These are phyloP conservation scores for Propsilocerus akamusi DNA, from an alignment of 1,140 invertebrate genomes.

Conservation along the genomic window DNA sequence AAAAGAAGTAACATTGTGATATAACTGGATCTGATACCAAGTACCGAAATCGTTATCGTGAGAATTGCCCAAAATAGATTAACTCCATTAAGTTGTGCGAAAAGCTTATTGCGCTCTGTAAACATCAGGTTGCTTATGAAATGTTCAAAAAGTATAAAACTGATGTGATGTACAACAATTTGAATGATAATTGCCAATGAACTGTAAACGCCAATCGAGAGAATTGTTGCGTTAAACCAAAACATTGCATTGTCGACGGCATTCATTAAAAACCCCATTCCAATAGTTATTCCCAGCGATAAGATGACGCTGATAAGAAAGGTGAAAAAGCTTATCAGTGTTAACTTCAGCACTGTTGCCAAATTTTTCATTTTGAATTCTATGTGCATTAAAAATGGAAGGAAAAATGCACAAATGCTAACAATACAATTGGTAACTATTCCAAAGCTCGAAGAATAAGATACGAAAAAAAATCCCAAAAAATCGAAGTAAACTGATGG, in stretches of 20 bases:
- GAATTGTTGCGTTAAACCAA: no score
- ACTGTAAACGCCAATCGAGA: conserved; percentile 5
- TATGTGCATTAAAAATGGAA: conserved; percentile 17
- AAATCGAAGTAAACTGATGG: conserved; percentile 38
- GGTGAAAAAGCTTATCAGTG: conserved; percentile 8
- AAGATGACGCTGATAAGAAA: conserved; percentile 9
- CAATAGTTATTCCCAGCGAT: no score
- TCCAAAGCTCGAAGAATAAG: conserved; percentile 30
- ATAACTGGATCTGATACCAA: conserved; percentile 27
- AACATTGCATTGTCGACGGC: no score
- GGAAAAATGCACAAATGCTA: conserved; percentile 15
- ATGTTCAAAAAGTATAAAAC: no score
- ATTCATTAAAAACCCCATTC: no score
- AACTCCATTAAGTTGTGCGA: conserved; percentile 16
- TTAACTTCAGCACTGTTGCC: conserved; percentile 8
- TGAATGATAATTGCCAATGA: conserved; percentile 6
- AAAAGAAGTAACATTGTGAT: conserved; percentile 27
- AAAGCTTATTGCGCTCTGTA: conserved; percentile 11
- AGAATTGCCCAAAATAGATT: conserved; percentile 28
- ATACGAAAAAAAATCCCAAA: conserved; percentile 33
- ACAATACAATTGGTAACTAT: conserved; percentile 26
- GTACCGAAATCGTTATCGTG: conserved; percentile 23
- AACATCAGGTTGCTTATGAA: conserved; percentile 7
- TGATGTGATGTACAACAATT: no score
- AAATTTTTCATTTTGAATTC: no score